Percentiles rank a stretch among this genome's conserved stretches.
Conservation (phyloP, 92 coral and sea anemone genomes). For the Palythoa caribaeorum region DNA sequence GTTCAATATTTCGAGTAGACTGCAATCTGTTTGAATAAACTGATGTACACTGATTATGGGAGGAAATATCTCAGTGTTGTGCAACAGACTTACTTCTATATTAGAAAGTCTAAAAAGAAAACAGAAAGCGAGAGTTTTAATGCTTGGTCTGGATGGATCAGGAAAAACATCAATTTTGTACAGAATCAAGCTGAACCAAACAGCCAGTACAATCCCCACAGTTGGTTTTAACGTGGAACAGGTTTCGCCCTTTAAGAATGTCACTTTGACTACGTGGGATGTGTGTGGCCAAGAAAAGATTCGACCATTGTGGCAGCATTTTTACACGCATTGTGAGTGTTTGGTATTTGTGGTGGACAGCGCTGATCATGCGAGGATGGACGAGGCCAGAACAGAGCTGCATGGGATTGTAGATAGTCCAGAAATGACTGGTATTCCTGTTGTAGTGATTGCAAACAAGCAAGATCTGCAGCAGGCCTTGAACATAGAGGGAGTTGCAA, state of each 20-base stretch:
- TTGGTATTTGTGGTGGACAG: constrained; percentile 84
- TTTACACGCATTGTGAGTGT: constrained; percentile 70
- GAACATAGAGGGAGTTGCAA: constrained; percentile 63
- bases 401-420: constrained; percentile 61
- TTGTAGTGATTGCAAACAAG: constrained; percentile 79
- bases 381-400: constrained; percentile 69
- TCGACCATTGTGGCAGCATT: constrained; percentile 78
- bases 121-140: constrained; percentile 69
- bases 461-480: constrained; percentile 79
- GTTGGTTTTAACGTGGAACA: constrained; percentile 86
- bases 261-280: constrained; percentile 79
- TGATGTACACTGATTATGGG: not conserved
- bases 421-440: constrained; percentile 71
- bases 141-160: constrained; percentile 86
- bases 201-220: constrained; percentile 74
- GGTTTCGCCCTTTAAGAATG: constrained; percentile 71
- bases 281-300: constrained; percentile 84
- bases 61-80: not conserved
- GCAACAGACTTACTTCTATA: not conserved
- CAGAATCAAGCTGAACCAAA: constrained; percentile 84
- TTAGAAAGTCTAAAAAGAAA: constrained; percentile 14
- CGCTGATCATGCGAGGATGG: constrained; percentile 69
- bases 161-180: constrained; percentile 85
- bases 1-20: too few species aligned
- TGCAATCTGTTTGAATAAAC: too few species aligned